These are phyloP conservation scores for Unio pictorum DNA, from an alignment of 2,888 invertebrate genomes.

Conservation along the genomic window DNA sequence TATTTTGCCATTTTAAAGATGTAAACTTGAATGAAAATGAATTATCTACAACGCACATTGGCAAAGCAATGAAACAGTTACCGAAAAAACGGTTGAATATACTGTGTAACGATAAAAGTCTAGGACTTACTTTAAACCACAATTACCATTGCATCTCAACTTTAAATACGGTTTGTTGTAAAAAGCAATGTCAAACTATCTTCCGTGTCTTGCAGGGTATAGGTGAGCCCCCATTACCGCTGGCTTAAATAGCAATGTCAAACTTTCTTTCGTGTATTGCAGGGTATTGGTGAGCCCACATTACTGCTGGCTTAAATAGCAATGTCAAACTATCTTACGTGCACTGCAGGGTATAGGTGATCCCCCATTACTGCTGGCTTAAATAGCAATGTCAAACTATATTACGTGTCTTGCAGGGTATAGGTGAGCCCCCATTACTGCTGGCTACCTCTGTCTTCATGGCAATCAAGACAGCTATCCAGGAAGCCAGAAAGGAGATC, in stretches of 20 bases:
- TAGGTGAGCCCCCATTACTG: conserved; percentile 59
- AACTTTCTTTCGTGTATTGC: conserved; percentile 70
- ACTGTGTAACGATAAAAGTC: too few relatives aligned
- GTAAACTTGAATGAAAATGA: too few relatives aligned
- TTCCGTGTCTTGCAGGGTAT: conserved; percentile 38
- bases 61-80: too few relatives aligned
- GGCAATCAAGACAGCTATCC: conserved; percentile 53
- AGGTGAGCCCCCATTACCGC: conserved; percentile 58
- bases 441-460: conserved; percentile 52
- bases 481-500: conserved; percentile 44
- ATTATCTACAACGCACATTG: too few relatives aligned
- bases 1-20: too few relatives aligned
- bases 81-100: too few relatives aligned
- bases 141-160: too few relatives aligned
- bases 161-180: too few relatives aligned
- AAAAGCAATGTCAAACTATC: conserved; percentile 74
- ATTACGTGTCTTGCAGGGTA: conserved; percentile 32
- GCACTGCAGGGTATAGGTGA: conserved; percentile 54
- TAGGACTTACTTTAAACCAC: too few relatives aligned
- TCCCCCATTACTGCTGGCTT: conserved; percentile 53
- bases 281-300: conserved; percentile 62
- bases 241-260: conserved; percentile 68
- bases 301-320: conserved; percentile 36
- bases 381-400: conserved; percentile 74
- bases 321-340: conserved; percentile 74